Base-by-base conservation (phyloP, 2,888 invertebrate species). In the Morpho helenor region DNA sequence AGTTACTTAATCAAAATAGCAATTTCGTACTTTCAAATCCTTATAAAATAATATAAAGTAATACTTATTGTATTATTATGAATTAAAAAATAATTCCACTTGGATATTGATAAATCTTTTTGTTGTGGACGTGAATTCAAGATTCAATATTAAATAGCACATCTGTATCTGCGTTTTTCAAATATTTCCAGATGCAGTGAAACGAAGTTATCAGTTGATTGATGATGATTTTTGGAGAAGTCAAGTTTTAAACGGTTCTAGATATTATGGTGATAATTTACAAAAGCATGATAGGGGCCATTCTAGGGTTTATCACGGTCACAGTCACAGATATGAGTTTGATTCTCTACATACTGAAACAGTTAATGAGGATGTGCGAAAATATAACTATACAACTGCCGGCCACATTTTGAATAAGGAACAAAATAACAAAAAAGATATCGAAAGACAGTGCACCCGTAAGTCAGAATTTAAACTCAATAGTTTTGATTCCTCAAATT, bases 241-340 rank as follows among this genome's bases (percentile, higher is more conserved):
- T 10, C 52, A 68, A 60, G 54, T 56, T 67, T 7, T 58, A 46
- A 80, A 77, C 63, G 59, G 64, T 57, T 72, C 78, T 46, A 67
- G 62, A 56, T 61, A 66, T 61, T 67, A 69, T 51, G 68, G 72
- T 47, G 62, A 68, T 22, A 64, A 73, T 49, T 67, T 68, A 46
- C 68, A 72, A 53, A 74, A 75, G 50, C 72, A 66, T 57, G 79
- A 82, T 55, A 78, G 73, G 60, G 81, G 79, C 2, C 79, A 82
- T 63, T 79, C 82, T 4, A 76, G 74, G 52, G 67, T 82, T 44
- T 75, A 84, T 56, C 81, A 84, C 52, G 77, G 76, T 7, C 69
- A 76, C 50, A 69, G 77, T 52, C 68, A 68, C 23, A 68, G 56
- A 53, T 63, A 68, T 49, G 67, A 69, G 55, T 60, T 61, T 57